Percentiles rank a stretch among this genome's conserved stretches.
phyloP scores from a whole-genome alignment of 2,888 invertebrate species.

The Leucophenga maculata region DNA sequence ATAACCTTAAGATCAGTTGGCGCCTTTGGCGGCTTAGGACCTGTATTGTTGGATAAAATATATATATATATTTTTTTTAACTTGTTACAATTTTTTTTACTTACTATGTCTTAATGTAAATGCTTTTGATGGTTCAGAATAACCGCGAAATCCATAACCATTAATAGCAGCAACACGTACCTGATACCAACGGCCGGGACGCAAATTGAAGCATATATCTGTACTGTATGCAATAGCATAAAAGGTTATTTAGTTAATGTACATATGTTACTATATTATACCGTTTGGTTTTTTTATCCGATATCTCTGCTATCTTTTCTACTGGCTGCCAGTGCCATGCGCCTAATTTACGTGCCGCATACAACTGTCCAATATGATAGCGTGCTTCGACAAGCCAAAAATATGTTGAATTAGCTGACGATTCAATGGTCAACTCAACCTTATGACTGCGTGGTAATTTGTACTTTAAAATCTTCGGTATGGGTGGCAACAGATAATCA shows the following conservation, averaged over 20 bases:
- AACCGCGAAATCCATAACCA: slow-evolving; percentile 81
- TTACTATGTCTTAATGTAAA: slow-evolving; percentile 72
- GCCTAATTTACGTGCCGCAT: slow-evolving; percentile 77
- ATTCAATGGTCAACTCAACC: slow-evolving; percentile 74
- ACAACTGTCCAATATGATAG: slow-evolving; percentile 80
- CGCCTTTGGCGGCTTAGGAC: slow-evolving; percentile 69
- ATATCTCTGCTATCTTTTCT: slow-evolving; percentile 65
- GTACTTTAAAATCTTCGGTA: slow-evolving; percentile 77
- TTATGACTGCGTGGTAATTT: slow-evolving; percentile 73
- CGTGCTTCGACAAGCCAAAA: slow-evolving; percentile 77
- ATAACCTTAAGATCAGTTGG: slow-evolving; percentile 67
- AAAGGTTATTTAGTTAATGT: slow-evolving; percentile 17
- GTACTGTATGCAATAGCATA: slow-evolving; percentile 51
- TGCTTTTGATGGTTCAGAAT: slow-evolving; percentile 78
- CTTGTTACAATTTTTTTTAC: too few relatives aligned
- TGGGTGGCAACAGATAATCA: slow-evolving; percentile 76
- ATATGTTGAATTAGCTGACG: slow-evolving; percentile 59
- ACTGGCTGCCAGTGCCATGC: slow-evolving; percentile 75
- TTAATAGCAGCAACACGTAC: slow-evolving; percentile 85
- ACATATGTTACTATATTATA: slow-evolving; percentile 27
- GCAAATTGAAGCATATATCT: slow-evolving; percentile 67
- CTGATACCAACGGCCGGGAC: slow-evolving; percentile 84
- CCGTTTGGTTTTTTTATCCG: slow-evolving; percentile 54
- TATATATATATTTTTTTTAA: too few relatives aligned
- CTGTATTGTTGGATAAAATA: slow-evolving; percentile 52